These are phyloP conservation scores for Araneus ventricosus DNA, from an alignment of 1,140 invertebrate species.

Conservation along the genomic window DNA sequence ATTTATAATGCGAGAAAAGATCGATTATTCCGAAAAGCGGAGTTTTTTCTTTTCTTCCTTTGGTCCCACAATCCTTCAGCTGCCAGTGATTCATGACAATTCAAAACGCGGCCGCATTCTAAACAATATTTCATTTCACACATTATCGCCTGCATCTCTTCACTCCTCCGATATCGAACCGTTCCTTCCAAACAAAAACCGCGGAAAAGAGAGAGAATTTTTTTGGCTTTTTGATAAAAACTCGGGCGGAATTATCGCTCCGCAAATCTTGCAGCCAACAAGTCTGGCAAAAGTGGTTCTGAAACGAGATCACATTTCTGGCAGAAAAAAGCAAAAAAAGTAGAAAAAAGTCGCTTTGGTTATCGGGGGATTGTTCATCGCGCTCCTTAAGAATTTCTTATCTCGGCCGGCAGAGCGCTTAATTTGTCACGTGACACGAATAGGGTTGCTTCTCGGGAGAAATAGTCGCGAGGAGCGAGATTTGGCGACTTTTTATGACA, in stretches of 20 bases:
- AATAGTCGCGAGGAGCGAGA: neutral
- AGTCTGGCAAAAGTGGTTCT: neutral
- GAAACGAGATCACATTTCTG: neutral
- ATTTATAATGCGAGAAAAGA: neutral
- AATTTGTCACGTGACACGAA: constrained; percentile 31
- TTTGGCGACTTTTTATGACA: neutral
- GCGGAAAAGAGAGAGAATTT: neutral
- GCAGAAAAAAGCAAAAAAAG: neutral
- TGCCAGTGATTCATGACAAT: neutral
- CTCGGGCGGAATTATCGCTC: neutral
- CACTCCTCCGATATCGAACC: neutral
- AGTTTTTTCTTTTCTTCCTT: neutral
- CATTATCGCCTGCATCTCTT: constrained; percentile 6
- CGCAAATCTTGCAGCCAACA: constrained; percentile 3
- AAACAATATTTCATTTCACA: constrained; percentile 12
- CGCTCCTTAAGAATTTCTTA: constrained; percentile 34
- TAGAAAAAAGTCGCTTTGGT: neutral
- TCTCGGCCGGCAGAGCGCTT: constrained; percentile 4
- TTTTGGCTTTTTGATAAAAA: neutral
- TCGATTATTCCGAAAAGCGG: neutral
- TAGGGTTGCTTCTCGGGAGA: neutral
- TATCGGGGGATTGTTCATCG: constrained; percentile 18
- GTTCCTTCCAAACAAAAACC: neutral
- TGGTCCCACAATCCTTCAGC: neutral
- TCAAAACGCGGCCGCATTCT: neutral